Evolutionary conservation across 2,888 invertebrate genomes (phyloP), one percentile per base, ranked within the genome.

Genomic region (Phasia obesa): DNA sequence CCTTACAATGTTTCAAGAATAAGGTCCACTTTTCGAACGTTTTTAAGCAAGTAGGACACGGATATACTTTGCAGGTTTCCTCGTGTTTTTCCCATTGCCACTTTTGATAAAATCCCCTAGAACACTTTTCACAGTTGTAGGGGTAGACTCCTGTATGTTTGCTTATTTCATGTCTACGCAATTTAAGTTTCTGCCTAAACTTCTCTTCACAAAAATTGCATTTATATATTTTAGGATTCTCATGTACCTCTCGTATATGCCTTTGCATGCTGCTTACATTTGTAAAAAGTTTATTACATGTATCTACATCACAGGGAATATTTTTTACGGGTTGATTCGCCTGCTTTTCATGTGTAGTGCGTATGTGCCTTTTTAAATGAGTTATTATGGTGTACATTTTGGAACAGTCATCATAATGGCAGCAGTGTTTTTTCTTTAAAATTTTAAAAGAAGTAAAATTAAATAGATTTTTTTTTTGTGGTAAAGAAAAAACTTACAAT

Each of bases 351-450:
- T 93, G 94, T 3, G 89, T 91, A 65, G 88, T 92, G 57, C 92
- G 91, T 57, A 92, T 86, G 85, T 95, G 94, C 0, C 94, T 92
- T 87, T 93, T 93, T 64, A 95, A 89, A 87, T 94, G 94, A 11
- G 93, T 93, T 75, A 93, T 91, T 85, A 92, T 94, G 2, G 93
- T 92, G 81, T 94, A 95, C 1, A 92, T 91, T 88, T 94, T 95
- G 4, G 87, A 86, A 85, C 95, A 95, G 44, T 92, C 92, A n/a
- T 92, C 91, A 86, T 93, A 91, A 15, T 89, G 87, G 85, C 95
- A 95, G 25, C 90, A 90, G 87, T 93, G 94, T 7, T 93, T 93
- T 90, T 92, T 93, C 95, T 91, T 42, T 25, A 73, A 84, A 31
- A 38, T n/a, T 35, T 60, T 65, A 6, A 6, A 15, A 11, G 47